phyloP scores from a whole-genome alignment of 2,888 invertebrate genomes.

The Parascotia fuliginaria region DNA sequence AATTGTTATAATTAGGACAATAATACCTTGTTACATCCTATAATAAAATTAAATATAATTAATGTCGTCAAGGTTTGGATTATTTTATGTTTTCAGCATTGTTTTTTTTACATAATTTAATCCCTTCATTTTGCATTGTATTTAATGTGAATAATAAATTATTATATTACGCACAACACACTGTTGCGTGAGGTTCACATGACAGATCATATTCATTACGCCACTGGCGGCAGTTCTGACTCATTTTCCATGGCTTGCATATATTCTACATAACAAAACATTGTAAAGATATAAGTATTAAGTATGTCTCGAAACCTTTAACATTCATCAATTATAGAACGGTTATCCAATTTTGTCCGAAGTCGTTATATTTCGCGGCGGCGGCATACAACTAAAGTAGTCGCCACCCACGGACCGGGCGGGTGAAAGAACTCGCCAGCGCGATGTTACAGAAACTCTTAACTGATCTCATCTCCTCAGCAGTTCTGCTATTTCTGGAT shows the following conservation, averaged over 20 bases:
- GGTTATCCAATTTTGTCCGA: constrained; percentile 10
- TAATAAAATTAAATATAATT: background rate
- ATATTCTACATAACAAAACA: no score
- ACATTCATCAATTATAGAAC: no score
- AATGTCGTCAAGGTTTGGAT: background rate
- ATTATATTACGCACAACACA: background rate
- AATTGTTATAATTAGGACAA: background rate
- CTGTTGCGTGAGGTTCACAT: background rate
- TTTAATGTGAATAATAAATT: background rate
- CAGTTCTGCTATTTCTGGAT: constrained; percentile 45
- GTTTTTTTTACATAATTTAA: background rate
- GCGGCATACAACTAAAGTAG: constrained; percentile 32
- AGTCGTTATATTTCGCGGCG: constrained; percentile 34
- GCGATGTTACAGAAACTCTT: constrained; percentile 36
- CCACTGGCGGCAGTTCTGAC: no score
- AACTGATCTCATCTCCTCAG: constrained; percentile 49
- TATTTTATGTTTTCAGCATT: no score
- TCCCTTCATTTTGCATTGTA: background rate
- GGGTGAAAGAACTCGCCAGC: constrained; percentile 59
- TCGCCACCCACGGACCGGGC: constrained; percentile 59
- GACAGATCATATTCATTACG: background rate
- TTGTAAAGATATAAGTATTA: no score
- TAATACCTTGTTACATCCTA: background rate
- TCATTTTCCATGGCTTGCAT: no score
- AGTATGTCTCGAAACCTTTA: no score